A percentile compares a stretch with the other conserved stretches of the same genome.
Evolutionary conservation across 2,797 vertebrate genomes (phyloP).

Genomic region (Esox masquinongy): DNA sequence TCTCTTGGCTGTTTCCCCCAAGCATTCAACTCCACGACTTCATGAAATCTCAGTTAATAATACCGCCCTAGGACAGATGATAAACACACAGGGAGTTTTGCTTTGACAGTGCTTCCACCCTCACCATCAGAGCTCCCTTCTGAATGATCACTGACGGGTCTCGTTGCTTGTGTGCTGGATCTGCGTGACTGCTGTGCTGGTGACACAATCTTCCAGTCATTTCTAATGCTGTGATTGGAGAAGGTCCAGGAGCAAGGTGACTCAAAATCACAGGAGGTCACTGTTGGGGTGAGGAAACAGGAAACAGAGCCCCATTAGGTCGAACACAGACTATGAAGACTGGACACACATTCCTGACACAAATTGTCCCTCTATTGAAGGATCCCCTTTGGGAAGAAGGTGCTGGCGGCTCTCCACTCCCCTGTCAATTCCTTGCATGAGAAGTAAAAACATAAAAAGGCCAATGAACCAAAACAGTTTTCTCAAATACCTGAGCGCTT

Average conservation of each 20-base stretch:
- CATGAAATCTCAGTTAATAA: neutral
- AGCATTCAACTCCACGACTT: neutral
- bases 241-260: slow-evolving; percentile 81
- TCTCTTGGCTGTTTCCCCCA: neutral
- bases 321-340: neutral
- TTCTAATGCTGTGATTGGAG: slow-evolving; percentile 74
- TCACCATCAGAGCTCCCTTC: slow-evolving; percentile 76
- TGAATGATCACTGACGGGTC: slow-evolving; percentile 73
- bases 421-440: neutral
- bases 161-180: slow-evolving; percentile 39
- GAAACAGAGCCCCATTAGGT: neutral
- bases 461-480: neutral
- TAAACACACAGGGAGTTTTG: no score
- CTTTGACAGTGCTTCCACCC: slow-evolving; percentile 18
- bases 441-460: neutral
- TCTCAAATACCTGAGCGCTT: no score
- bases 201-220: slow-evolving; percentile 80
- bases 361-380: no score
- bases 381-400: no score
- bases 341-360: neutral
- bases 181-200: slow-evolving; percentile 51
- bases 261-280: slow-evolving; percentile 79
- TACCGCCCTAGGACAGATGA: no score
- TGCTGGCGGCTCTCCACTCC: neutral
- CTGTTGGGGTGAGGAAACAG: slow-evolving; percentile 57